phyloP scores from a whole-genome alignment of 1,140 invertebrate genomes.

The Sarcophaga bullata region DNA sequence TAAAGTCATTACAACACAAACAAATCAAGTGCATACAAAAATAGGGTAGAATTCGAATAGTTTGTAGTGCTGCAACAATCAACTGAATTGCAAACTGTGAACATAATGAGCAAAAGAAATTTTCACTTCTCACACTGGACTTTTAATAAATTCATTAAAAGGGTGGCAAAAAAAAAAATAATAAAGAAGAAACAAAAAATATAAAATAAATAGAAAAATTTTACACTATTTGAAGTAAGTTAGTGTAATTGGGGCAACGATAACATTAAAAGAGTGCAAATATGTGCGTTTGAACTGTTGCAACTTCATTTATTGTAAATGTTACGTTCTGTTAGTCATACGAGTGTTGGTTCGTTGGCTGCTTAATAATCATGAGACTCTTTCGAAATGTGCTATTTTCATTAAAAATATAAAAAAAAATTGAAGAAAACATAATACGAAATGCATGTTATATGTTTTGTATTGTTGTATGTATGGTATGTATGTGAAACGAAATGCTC shows the following conservation, averaged over 20 bases:
- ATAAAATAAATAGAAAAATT: background rate
- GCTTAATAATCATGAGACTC: no score
- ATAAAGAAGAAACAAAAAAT: background rate
- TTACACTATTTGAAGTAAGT: background rate
- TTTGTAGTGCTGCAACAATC: background rate
- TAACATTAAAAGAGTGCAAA: background rate
- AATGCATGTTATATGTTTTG: background rate
- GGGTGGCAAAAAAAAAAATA: background rate
- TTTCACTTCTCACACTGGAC: background rate
- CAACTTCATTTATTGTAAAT: no score
- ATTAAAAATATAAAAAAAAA: no score
- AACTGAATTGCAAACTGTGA: background rate
- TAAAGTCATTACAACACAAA: background rate
- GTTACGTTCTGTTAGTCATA: no score
- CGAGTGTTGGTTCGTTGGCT: no score
- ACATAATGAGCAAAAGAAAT: conserved; percentile 18
- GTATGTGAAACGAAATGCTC: background rate
- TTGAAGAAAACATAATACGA: no score
- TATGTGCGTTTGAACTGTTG: background rate
- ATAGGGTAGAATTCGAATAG: background rate
- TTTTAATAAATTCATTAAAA: conserved; percentile 1
- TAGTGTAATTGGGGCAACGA: conserved; percentile 7
- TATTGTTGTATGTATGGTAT: no score
- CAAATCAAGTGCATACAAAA: background rate
- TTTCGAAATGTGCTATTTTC: no score